phyloP scores from a whole-genome alignment of 35 echinoderm and acorn worm genomes.

The Lytechinus variegatus region DNA sequence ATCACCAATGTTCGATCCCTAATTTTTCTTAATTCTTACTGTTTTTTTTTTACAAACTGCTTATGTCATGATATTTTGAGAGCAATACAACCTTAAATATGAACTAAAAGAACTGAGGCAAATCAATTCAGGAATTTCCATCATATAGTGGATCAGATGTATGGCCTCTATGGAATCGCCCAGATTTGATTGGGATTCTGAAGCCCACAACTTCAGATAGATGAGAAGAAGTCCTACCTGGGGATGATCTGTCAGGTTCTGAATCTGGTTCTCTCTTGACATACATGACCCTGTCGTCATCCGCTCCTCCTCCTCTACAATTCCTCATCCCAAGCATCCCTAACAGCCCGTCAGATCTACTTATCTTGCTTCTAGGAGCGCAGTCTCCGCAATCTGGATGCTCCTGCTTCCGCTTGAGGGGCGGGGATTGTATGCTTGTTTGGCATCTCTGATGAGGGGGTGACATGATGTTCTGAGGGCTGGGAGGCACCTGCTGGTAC shows the following conservation, averaged over 20 bases:
- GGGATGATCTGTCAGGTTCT: background rate
- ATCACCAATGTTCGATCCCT: too few relatives aligned
- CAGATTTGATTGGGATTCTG: background rate
- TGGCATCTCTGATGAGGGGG: conserved; percentile 17
- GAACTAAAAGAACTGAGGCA: too few relatives aligned
- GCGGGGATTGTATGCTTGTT: background rate
- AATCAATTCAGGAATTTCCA: too few relatives aligned
- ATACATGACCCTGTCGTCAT: conserved; percentile 13
- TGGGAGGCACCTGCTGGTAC: background rate
- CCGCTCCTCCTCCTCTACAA: background rate
- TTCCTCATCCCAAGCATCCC: conserved; percentile 11
- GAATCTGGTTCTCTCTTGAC: conserved; percentile 35
- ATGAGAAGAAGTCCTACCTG: background rate
- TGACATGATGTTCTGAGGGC: background rate
- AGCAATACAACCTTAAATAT: too few relatives aligned
- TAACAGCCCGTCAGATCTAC: background rate
- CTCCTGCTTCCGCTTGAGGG: conserved; percentile 42
- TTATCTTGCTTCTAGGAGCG: conserved; percentile 26
- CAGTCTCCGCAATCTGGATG: conserved; percentile 29
- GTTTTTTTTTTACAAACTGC: too few relatives aligned
- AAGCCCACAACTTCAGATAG: background rate
- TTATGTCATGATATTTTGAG: too few relatives aligned
- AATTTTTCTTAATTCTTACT: too few relatives aligned
- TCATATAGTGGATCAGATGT: too few relatives aligned
- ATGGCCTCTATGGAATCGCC: too few relatives aligned